phyloP scores from a whole-genome alignment of 2,888 invertebrate species.

The Eretmocerus hayati region DNA sequence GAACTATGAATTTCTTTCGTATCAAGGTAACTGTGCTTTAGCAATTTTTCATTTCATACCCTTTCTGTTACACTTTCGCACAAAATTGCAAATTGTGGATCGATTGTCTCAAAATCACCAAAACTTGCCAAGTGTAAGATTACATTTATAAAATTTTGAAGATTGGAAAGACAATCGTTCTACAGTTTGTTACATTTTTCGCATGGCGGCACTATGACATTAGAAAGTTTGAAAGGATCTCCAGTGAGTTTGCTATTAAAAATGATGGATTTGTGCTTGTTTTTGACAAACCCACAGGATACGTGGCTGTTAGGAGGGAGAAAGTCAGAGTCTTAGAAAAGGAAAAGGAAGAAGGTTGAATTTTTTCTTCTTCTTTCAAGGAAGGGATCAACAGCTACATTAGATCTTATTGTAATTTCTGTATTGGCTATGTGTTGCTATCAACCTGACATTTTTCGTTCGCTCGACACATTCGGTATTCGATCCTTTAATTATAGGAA shows the following conservation, averaged over 20 bases:
- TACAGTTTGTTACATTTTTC: too few relatives aligned
- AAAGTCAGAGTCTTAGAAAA: conserved; percentile 23
- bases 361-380: background rate
- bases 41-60: conserved; percentile 19
- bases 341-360: conserved; percentile 21
- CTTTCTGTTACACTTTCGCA: conserved; percentile 13
- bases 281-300: background rate
- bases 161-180: too few relatives aligned
- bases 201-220: too few relatives aligned
- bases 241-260: background rate
- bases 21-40: conserved; percentile 24
- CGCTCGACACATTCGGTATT: conserved; percentile 16
- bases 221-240: background rate
- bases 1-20: conserved; percentile 21
- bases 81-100: conserved; percentile 6
- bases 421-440: too few relatives aligned
- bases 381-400: background rate
- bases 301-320: conserved; percentile 21
- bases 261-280: too few relatives aligned
- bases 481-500: conserved; percentile 11
- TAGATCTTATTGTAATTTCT: background rate
- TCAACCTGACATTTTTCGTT: background rate
- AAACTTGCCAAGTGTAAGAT: too few relatives aligned
- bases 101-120: conserved; percentile 14
- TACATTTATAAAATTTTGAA: too few relatives aligned